A percentile compares a stretch with the other conserved stretches of the same genome.
Evolutionary conservation across 2,888 invertebrate species (phyloP).

Genomic region (Itoplectis maculator): DNA sequence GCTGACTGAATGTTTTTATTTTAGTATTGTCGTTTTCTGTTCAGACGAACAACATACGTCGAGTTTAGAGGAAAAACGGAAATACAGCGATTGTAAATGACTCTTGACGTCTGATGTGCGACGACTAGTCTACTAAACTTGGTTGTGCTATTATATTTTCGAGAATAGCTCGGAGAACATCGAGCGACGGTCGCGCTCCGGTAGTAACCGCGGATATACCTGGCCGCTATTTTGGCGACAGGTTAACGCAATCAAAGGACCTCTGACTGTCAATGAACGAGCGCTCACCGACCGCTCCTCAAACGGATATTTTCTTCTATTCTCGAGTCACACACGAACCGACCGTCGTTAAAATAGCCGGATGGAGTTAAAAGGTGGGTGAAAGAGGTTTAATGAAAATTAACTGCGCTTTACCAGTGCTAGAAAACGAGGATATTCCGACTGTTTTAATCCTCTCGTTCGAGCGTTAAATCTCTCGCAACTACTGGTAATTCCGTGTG

Average conservation of each 20-base stretch:
- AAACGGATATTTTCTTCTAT: not conserved
- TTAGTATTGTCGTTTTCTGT: too few relatives aligned
- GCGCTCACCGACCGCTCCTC: not conserved
- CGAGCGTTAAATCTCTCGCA: too few relatives aligned
- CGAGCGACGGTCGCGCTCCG: not conserved
- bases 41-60: not conserved
- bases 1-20: too few relatives aligned
- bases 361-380: not conserved
- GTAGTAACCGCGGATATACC: not conserved
- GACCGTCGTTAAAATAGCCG: not conserved
- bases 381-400: not conserved
- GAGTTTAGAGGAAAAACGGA: not conserved
- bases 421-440: not conserved
- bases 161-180: not conserved
- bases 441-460: too few relatives aligned
- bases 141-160: not conserved
- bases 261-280: slow-evolving; percentile 1
- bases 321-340: not conserved
- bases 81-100: not conserved
- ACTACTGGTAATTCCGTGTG: too few relatives aligned
- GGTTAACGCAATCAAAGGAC: not conserved
- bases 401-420: not conserved
- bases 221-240: not conserved
- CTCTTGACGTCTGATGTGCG: not conserved
- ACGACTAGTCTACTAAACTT: not conserved